A percentile compares a stretch with the other conserved stretches of the same genome.
Evolutionary conservation across 2,113 vertebrate genomes (phyloP).

Genomic region (Gila orcuttii): DNA sequence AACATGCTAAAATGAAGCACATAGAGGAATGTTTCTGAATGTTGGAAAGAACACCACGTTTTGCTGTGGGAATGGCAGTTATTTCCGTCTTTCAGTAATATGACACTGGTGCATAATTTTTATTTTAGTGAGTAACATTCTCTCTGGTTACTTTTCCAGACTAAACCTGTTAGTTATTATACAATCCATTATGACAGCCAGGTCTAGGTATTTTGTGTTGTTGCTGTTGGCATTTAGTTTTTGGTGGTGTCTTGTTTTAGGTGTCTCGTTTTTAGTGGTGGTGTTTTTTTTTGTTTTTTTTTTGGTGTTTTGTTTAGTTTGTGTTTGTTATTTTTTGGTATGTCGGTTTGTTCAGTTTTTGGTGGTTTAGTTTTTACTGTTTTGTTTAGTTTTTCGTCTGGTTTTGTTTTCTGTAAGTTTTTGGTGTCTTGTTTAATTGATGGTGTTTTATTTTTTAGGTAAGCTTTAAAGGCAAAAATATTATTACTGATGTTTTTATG

Average conservation of each 20-base stretch:
- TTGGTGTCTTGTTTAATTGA: neutral
- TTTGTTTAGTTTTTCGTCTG: neutral
- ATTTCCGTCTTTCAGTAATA: constrained; percentile 3
- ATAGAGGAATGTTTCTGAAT: constrained; percentile 22
- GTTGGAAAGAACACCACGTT: neutral
- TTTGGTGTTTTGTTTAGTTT: no score
- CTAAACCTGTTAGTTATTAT: neutral
- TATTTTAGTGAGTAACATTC: neutral
- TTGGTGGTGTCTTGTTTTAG: no score
- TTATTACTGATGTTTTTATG: no score
- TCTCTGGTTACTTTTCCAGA: constrained; percentile 16
- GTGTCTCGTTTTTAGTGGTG: no score
- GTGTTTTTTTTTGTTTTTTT: neutral
- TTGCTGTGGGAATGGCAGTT: neutral
- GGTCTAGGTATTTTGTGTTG: neutral
- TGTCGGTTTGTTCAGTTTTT: neutral
- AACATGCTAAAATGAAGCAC: neutral
- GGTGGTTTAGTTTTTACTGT: neutral
- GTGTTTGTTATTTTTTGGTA: accelerated
- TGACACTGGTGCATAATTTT: neutral
- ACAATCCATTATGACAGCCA: neutral
- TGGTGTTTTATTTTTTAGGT: neutral
- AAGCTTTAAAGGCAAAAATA: neutral
- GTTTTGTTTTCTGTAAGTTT: neutral
- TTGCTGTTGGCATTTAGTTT: neutral